phyloP scores from a whole-genome alignment of 2,113 vertebrate species.

The Eulemur rufifrons region DNA sequence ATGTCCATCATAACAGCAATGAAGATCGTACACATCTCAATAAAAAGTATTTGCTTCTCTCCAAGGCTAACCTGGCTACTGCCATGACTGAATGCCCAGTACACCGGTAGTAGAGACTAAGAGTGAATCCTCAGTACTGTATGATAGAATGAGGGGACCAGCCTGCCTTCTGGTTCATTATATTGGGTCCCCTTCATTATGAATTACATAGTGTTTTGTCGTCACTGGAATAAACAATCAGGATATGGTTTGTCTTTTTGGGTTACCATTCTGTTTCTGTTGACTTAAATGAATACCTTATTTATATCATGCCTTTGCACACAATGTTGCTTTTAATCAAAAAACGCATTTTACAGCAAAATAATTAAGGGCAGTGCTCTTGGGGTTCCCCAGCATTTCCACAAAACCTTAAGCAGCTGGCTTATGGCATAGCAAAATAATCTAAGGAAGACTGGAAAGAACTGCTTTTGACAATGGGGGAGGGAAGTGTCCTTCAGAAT shows the following conservation, averaged over 20 bases:
- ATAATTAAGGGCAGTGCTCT: constrained; percentile 5
- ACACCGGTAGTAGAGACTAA: neutral
- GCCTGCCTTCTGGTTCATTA: neutral
- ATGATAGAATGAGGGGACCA: neutral
- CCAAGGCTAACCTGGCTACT: neutral
- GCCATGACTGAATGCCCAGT: neutral
- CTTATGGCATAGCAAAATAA: neutral
- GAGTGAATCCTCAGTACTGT: neutral
- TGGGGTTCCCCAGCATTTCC: neutral
- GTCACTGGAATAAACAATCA: constrained; percentile 24
- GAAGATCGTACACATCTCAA: neutral
- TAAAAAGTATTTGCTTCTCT: neutral
- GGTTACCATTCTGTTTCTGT: neutral
- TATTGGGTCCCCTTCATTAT: neutral
- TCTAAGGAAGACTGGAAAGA: neutral
- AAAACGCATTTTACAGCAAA: neutral
- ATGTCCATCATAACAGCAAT: neutral
- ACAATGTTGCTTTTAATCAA: constrained; percentile 24
- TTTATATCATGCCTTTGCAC: neutral
- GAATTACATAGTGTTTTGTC: neutral
- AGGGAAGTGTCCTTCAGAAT: neutral
- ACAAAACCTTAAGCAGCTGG: neutral
- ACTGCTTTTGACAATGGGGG: neutral
- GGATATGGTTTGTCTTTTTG: neutral
- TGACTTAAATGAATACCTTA: neutral